Percentiles rank a stretch among this genome's conserved stretches.
Evolutionary conservation across 2,797 vertebrate genomes (phyloP).

Genomic region (Pantherophis alleghaniensis): DNA sequence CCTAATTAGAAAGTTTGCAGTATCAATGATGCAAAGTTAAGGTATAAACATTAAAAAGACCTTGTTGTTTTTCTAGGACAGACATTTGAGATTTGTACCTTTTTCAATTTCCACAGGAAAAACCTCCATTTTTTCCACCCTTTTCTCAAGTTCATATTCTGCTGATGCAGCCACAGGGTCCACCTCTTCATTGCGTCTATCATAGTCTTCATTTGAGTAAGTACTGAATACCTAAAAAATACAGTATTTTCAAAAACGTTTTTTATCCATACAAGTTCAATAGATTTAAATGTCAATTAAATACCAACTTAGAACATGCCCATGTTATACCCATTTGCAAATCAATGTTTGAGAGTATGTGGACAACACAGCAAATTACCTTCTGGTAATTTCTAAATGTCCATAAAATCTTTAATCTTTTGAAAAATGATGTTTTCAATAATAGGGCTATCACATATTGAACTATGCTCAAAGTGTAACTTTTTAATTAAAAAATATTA

Average conservation of each 20-base stretch:
- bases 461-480: slow-evolving; percentile 45
- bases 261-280: not conserved
- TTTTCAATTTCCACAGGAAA: slow-evolving; percentile 94
- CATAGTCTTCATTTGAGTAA: slow-evolving; percentile 92
- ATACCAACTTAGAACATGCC: not conserved
- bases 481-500: slow-evolving; percentile 23
- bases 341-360: not conserved
- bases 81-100: slow-evolving; percentile 67
- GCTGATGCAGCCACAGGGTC: slow-evolving; percentile 91
- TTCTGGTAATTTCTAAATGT: not conserved
- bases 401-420: slow-evolving; percentile 15
- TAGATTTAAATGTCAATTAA: slow-evolving; percentile 19
- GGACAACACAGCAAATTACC: not conserved
- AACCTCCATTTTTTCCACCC: slow-evolving; percentile 95
- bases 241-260: slow-evolving; percentile 22
- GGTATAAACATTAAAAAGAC: not conserved
- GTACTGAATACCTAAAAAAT: slow-evolving; percentile 84
- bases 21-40: not conserved
- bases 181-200: slow-evolving; percentile 91
- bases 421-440: slow-evolving; percentile 51
- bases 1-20: not conserved
- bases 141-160: slow-evolving; percentile 91
- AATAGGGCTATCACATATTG: slow-evolving; percentile 60
- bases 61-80: not conserved
- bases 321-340: not conserved